Evolutionary conservation across 53 echinoderm and acorn worm genomes (phyloP).

Genomic region (Arbacia lixula): DNA sequence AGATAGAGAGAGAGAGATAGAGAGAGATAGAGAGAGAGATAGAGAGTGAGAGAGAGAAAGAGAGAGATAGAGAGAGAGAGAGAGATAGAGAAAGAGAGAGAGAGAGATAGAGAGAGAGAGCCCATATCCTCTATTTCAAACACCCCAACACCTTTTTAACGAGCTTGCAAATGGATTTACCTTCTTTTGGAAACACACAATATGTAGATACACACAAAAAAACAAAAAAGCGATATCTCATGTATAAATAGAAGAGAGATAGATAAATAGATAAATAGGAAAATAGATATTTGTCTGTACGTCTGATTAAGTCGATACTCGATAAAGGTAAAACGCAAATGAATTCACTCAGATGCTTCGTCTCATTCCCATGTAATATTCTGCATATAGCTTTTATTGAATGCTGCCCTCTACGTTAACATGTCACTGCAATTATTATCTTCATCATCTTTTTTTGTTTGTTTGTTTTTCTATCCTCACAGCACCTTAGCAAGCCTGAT

Average conservation of each 20-base stretch:
- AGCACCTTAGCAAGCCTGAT: constrained; percentile 11
- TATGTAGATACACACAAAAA: not conserved
- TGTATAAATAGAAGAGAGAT: not conserved
- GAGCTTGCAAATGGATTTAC: not conserved
- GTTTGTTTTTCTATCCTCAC: not conserved
- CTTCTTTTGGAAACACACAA: not conserved
- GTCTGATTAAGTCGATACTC: too few relatives aligned
- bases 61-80: not conserved
- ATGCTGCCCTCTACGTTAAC: constrained; percentile 44
- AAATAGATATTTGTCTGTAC: too few relatives aligned
- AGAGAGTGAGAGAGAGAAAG: not conserved
- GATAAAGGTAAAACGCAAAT: too few relatives aligned
- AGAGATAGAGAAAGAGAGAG: not conserved
- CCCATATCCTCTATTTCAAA: not conserved
- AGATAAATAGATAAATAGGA: too few relatives aligned
- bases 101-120: not conserved
- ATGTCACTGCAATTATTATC: constrained; percentile 45
- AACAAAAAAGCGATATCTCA: too few relatives aligned
- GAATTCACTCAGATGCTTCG: too few relatives aligned
- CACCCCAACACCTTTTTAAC: not conserved
- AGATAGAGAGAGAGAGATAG: too few relatives aligned
- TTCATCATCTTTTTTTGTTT: constrained; percentile 1
- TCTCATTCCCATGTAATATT: constrained; percentile 9
- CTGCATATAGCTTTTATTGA: constrained; percentile 32
- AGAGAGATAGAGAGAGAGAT: not conserved